Conservation (phyloP, 2,888 invertebrate species). For the Nemurella pictetii region DNA sequence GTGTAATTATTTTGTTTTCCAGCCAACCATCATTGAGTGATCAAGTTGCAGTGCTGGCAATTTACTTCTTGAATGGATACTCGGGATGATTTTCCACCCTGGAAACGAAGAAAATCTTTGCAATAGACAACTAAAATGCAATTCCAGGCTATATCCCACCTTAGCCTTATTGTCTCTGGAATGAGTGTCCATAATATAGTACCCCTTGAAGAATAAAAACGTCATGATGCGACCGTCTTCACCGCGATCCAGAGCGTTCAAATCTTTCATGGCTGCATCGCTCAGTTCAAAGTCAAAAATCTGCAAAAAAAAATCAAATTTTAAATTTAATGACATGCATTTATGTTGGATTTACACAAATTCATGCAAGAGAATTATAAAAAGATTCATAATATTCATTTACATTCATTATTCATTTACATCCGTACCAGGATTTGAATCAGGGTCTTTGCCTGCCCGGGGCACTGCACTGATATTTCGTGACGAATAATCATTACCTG, state of each 20-base stretch:
- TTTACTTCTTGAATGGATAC: constrained; percentile 61
- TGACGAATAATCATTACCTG: constrained; percentile 52
- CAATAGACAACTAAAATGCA: too few relatives aligned
- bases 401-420: too few relatives aligned
- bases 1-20: not conserved
- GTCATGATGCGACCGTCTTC: constrained; percentile 67
- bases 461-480: too few relatives aligned
- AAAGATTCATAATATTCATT: too few relatives aligned
- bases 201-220: constrained; percentile 71
- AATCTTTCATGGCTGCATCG: constrained; percentile 61
- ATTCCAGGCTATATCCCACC: too few relatives aligned
- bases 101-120: constrained; percentile 42
- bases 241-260: constrained; percentile 67
- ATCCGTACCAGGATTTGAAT: not conserved
- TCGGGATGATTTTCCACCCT: constrained; percentile 67
- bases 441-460: too few relatives aligned
- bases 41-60: not conserved
- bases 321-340: not conserved
- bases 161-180: too few relatives aligned
- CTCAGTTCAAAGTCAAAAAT: constrained; percentile 72
- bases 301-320: constrained; percentile 45
- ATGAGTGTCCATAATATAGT: too few relatives aligned
- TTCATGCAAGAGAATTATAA: too few relatives aligned
- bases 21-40: not conserved
- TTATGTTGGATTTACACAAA: not conserved